A percentile compares a stretch with the other conserved stretches of the same genome.
phyloP scores from a whole-genome alignment of 2,113 vertebrate genomes.

The Odontophorus gujanensis region DNA sequence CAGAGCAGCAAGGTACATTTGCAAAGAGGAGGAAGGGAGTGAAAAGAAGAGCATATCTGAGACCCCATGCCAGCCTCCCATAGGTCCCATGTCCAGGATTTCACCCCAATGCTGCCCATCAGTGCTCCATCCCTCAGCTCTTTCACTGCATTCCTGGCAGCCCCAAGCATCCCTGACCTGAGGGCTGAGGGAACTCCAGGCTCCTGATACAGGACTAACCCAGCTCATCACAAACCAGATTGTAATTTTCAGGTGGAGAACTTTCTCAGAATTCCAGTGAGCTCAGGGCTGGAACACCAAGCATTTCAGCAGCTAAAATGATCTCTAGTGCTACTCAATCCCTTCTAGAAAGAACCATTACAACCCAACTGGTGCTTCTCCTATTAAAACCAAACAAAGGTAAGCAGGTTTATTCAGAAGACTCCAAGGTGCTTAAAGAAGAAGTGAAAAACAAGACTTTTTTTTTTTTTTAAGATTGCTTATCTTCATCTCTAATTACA shows the following conservation, averaged over 20 bases:
- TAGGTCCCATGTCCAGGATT: neutral
- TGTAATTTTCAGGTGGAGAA: neutral
- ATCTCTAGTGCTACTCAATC: neutral
- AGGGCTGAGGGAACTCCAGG: neutral
- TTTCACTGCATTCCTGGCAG: neutral
- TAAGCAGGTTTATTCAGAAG: neutral
- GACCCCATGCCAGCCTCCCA: neutral
- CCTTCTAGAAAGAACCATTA: neutral
- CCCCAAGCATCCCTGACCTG: rapidly evolving
- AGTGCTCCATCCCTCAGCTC: neutral
- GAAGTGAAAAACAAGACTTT: neutral
- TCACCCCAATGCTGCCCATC: rapidly evolving
- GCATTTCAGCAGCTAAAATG: neutral
- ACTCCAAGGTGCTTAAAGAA: neutral
- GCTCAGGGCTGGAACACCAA: neutral
- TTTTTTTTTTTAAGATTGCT: neutral
- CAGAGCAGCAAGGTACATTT: neutral
- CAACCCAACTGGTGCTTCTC: neutral
- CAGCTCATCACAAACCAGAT: neutral
- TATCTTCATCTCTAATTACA: neutral
- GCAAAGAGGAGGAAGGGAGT: neutral
- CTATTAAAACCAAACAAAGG: neutral
- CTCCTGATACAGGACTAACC: neutral
- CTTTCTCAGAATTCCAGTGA: neutral
- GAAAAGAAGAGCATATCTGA: neutral